These are phyloP conservation scores for Aplochiton taeniatus DNA, from an alignment of 2,797 vertebrate species.

Conservation along the genomic window DNA sequence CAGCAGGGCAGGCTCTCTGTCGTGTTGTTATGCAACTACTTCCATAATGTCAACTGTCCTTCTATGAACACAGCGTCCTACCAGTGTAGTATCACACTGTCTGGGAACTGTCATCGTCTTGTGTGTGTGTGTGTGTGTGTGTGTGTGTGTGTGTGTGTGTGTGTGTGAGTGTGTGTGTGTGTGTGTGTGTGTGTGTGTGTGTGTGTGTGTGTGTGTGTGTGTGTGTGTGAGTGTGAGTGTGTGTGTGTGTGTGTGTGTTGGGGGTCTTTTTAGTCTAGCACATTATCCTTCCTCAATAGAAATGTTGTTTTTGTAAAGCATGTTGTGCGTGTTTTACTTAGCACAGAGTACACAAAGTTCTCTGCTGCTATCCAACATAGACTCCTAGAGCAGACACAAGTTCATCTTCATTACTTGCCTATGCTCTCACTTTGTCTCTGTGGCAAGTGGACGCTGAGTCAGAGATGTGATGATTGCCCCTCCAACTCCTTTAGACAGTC, in stretches of 20 bases:
- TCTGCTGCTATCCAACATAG: conserved; percentile 49
- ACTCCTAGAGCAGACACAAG: conserved; percentile 52
- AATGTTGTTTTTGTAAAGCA: background rate
- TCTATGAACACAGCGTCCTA: conserved; percentile 48
- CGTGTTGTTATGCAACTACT: conserved; percentile 45
- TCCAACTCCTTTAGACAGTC: conserved; percentile 21
- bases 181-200: conserved; percentile 12
- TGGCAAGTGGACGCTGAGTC: conserved; percentile 53
- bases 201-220: conserved; percentile 10
- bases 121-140: conserved; percentile 10
- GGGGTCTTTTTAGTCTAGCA: background rate
- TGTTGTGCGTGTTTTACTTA: conserved; percentile 9
- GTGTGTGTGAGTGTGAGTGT: conserved; percentile 6
- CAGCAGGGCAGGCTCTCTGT: conserved; percentile 56
- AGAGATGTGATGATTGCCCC: conserved; percentile 27
- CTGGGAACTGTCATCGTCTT: conserved; percentile 55
- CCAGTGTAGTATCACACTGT: conserved; percentile 49
- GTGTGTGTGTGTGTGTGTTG: conserved; percentile 10
- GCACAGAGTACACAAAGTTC: conserved; percentile 42
- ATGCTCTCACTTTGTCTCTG: conserved; percentile 28
- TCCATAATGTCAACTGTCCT: conserved; percentile 20
- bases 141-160: conserved; percentile 12
- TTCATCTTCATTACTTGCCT: background rate
- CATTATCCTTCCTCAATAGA: background rate
- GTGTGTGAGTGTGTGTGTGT: conserved; percentile 6